A percentile compares a stretch with the other conserved stretches of the same genome.
Evolutionary conservation across 2,888 invertebrate species (phyloP).

Genomic region (Agriopis aurantiaria): DNA sequence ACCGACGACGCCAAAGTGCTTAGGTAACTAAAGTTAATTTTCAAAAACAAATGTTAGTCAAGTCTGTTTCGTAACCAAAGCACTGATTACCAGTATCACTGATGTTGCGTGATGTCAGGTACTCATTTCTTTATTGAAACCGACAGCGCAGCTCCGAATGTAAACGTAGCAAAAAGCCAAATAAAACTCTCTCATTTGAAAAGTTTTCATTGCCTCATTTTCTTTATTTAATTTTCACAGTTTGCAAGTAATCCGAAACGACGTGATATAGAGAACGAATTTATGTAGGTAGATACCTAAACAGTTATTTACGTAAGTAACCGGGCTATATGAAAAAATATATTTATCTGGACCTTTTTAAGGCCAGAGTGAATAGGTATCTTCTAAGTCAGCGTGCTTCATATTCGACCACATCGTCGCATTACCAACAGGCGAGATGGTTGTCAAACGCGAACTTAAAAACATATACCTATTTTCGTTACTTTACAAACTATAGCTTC

Average conservation of each 20-base stretch:
- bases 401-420: too few relatives aligned
- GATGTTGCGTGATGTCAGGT: conserved; percentile 58
- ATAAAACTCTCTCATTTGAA: conserved; percentile 56
- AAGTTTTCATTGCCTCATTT: conserved; percentile 50
- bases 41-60: conserved; percentile 31
- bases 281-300: too few relatives aligned
- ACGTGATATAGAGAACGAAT: not conserved
- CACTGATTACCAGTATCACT: conserved; percentile 54
- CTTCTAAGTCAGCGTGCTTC: too few relatives aligned
- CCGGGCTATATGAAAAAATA: too few relatives aligned
- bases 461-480: too few relatives aligned
- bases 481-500: too few relatives aligned
- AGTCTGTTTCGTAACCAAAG: conserved; percentile 35
- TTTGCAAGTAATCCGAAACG: not conserved
- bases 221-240: conserved; percentile 42
- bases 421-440: too few relatives aligned
- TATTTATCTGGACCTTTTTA: too few relatives aligned
- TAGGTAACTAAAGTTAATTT: conserved; percentile 25
- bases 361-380: too few relatives aligned
- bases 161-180: conserved; percentile 58
- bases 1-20: not conserved
- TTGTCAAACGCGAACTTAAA: too few relatives aligned
- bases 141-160: conserved; percentile 53
- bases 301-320: too few relatives aligned
- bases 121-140: conserved; percentile 62